phyloP scores from a whole-genome alignment of 92 coral and sea anemone genomes.

The Porites evermanni region DNA sequence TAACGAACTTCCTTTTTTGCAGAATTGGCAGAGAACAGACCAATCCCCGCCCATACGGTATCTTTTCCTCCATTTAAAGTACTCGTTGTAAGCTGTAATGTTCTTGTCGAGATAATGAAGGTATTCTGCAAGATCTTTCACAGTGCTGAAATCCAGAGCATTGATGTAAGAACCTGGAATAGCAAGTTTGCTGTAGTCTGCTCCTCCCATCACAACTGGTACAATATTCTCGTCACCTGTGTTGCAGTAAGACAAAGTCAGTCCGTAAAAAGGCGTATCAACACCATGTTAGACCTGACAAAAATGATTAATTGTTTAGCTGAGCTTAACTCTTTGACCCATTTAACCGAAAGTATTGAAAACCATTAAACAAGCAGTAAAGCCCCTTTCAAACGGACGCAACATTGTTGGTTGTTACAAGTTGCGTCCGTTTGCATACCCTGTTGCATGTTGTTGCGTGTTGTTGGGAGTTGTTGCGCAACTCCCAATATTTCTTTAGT shows the following conservation, averaged over 20 bases:
- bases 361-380: too few relatives aligned
- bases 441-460: too few relatives aligned
- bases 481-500: too few relatives aligned
- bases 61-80: conserved; percentile 61
- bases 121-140: conserved; percentile 53
- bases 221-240: conserved; percentile 23
- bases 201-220: conserved; percentile 62
- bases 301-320: too few relatives aligned
- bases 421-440: too few relatives aligned
- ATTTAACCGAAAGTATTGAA: too few relatives aligned
- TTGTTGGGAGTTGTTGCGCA: too few relatives aligned
- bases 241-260: background rate
- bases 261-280: background rate
- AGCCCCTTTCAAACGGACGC: too few relatives aligned
- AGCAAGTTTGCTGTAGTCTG: conserved; percentile 35
- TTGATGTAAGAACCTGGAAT: conserved; percentile 76
- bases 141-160: conserved; percentile 53
- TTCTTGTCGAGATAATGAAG: conserved; percentile 59
- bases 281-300: too few relatives aligned
- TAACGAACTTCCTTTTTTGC: background rate
- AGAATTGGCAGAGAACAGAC: background rate
- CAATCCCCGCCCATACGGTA: background rate
- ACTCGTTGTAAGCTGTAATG: conserved; percentile 64
- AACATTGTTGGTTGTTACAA: too few relatives aligned
- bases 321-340: too few relatives aligned